Evolutionary conservation across 2,888 invertebrate species (phyloP), one percentile per base, ranked within the genome.

Genomic region (Cenopis cana): DNA sequence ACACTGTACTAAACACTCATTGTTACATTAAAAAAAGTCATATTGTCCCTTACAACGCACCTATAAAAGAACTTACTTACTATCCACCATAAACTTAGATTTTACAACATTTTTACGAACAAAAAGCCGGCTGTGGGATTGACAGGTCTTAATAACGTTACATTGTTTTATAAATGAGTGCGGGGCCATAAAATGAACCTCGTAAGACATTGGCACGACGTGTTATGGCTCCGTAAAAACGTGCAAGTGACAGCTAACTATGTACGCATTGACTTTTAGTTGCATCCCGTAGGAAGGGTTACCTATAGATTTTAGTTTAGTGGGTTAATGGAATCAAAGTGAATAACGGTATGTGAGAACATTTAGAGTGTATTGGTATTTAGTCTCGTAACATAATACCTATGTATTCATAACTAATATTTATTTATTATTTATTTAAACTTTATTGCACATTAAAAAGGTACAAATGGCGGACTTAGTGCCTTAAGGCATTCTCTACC

Each of bases 221-320:
- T 76, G 80, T 85, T 87, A 89, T 85, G 86, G 83, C 82, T 72
- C 84, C 87, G 85, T 90, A 89, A 89, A 90, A 81, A 84, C 79
- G 79, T 78, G 81, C 82, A 87, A 88, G 83, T 84, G 89, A 86
- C 88, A 81, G 78, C 75, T 77, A 79, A 85, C 83, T 84, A 81
- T 78, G 81, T 79, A 76, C 79, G 80, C 77, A 79, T 80, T 86
- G 89, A 89, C 89, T 84, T 90, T 90, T 88, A 89, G 81, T 81
- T 80, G 80, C 79, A 73, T 81, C 83, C 41, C 41, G 81, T 79
- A 79, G 78, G 76, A 76, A 76, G 68, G 77, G 74, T 73, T 65
- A n/a, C n/a, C n/a, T n/a, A n/a, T n/a, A 73, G 74, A 73, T 73
- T n/a, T 74, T 75, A 74, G 46, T 67, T 72, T 20, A 60, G 36